Percentiles rank a stretch among this genome's conserved stretches.
Conservation (phyloP, 2,888 invertebrate species). For the Drosophila mimetica region DNA sequence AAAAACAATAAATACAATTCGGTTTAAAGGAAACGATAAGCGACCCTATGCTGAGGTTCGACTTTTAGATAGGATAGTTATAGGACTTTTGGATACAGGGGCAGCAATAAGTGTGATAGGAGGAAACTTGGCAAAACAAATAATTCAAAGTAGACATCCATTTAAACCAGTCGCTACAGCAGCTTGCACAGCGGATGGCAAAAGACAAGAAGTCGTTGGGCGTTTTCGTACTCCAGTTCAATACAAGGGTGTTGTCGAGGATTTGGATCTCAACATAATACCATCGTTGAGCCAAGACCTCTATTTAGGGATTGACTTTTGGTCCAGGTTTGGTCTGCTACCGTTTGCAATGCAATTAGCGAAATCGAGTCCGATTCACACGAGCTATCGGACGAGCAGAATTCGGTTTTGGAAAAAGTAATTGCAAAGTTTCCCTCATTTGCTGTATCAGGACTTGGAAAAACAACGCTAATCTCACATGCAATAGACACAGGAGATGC, state of each 20-base stretch:
- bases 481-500: too few relatives aligned
- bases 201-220: background rate
- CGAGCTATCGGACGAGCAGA: background rate
- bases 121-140: too few relatives aligned
- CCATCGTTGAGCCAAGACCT: background rate
- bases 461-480: background rate
- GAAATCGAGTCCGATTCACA: background rate
- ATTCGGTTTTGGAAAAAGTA: conserved; percentile 1
- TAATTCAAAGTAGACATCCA: too few relatives aligned
- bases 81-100: too few relatives aligned
- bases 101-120: too few relatives aligned
- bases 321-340: too few relatives aligned
- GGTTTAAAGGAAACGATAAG: too few relatives aligned
- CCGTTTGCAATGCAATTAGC: background rate
- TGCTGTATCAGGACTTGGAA: background rate
- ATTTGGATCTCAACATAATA: background rate
- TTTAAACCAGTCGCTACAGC: background rate
- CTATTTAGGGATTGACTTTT: background rate
- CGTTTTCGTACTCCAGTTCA: background rate
- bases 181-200: background rate
- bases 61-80: too few relatives aligned
- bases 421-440: background rate
- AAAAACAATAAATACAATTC: background rate
- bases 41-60: too few relatives aligned
- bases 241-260: background rate